Evolutionary conservation across 2,888 invertebrate genomes (phyloP).

Genomic region (Clitarchus hookeri): DNA sequence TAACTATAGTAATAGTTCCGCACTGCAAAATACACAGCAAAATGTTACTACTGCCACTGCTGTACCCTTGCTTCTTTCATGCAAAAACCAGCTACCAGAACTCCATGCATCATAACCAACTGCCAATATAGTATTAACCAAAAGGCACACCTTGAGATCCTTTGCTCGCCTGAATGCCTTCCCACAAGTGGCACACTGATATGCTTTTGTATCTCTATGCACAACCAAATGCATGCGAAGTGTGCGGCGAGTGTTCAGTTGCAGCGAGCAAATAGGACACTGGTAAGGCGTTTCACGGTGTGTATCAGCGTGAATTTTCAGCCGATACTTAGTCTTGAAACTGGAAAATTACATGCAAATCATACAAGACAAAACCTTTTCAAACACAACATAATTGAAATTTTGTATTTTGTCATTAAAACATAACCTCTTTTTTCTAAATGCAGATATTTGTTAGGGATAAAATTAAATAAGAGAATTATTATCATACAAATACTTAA

Average conservation of each 20-base stretch:
- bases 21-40: neutral
- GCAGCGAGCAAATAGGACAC: slow-evolving; percentile 59
- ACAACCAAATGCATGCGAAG: slow-evolving; percentile 60
- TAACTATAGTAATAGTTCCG: no score
- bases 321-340: slow-evolving; percentile 61
- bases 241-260: slow-evolving; percentile 61
- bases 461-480: no score
- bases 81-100: neutral
- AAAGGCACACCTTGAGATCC: slow-evolving; percentile 43
- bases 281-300: slow-evolving; percentile 61
- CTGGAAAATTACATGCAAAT: slow-evolving; percentile 48
- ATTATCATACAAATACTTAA: neutral
- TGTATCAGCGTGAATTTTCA: slow-evolving; percentile 62
- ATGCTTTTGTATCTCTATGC: slow-evolving; percentile 60
- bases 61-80: neutral
- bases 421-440: no score
- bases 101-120: neutral
- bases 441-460: no score
- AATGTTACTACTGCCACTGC: neutral
- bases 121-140: neutral
- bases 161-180: slow-evolving; percentile 61
- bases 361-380: neutral
- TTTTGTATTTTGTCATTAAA: no score
- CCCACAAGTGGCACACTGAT: slow-evolving; percentile 61
- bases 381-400: neutral